phyloP scores from a whole-genome alignment of 2,888 invertebrate genomes.

The Pelosia muscerda region DNA sequence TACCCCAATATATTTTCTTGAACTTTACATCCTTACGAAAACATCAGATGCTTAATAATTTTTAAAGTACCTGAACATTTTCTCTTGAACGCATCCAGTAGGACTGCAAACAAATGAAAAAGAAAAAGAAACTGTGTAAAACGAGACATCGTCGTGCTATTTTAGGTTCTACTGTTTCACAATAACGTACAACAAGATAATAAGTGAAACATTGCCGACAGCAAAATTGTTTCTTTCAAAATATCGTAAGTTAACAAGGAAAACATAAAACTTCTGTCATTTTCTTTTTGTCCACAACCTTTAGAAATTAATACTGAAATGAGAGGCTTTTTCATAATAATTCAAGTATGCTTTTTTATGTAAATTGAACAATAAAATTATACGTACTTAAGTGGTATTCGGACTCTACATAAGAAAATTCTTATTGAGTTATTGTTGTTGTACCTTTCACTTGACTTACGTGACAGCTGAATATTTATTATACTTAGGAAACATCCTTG shows the following conservation, averaged over 20 bases:
- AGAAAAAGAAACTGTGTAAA: slow-evolving; percentile 54
- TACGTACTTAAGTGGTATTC: background rate
- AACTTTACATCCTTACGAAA: slow-evolving; percentile 57
- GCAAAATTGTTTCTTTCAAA: slow-evolving; percentile 64
- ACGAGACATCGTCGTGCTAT: slow-evolving; percentile 51
- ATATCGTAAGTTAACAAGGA: slow-evolving; percentile 70
- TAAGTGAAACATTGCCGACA: slow-evolving; percentile 52
- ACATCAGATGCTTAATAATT: slow-evolving; percentile 58
- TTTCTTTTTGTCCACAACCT: slow-evolving; percentile 54
- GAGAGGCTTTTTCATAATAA: slow-evolving; percentile 16
- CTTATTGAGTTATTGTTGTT: too few species aligned
- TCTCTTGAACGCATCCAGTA: slow-evolving; percentile 66
- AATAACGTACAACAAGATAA: slow-evolving; percentile 54
- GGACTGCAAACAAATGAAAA: slow-evolving; percentile 61
- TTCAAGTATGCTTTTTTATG: slow-evolving; percentile 21
- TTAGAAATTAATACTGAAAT: slow-evolving; percentile 42
- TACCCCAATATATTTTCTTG: slow-evolving; percentile 42
- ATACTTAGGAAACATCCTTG: too few species aligned
- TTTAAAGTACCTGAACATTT: slow-evolving; percentile 65
- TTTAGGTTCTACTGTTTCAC: slow-evolving; percentile 59
- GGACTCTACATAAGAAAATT: background rate
- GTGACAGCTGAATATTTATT: too few species aligned
- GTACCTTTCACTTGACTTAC: too few species aligned
- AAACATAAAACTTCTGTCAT: slow-evolving; percentile 70
- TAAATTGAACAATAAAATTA: background rate